Evolutionary conservation across 2,888 invertebrate genomes (phyloP).

Genomic region (Crematogaster levior): DNA sequence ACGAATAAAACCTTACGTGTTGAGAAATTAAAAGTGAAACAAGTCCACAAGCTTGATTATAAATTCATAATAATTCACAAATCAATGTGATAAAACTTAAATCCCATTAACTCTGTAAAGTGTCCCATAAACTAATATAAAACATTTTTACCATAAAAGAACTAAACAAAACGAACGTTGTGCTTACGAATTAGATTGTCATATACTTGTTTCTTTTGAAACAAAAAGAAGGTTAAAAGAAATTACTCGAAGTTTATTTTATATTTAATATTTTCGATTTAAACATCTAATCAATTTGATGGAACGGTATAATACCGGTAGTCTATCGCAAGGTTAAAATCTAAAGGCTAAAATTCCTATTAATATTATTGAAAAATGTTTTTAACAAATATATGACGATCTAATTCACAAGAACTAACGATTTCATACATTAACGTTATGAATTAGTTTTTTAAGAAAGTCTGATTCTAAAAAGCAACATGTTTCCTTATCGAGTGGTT

Average conservation of each 20-base stretch:
- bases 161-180: too few relatives aligned
- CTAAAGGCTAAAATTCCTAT: background rate
- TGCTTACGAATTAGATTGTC: too few relatives aligned
- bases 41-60: background rate
- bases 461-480: background rate
- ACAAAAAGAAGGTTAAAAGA: background rate
- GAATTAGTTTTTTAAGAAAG: background rate
- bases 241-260: background rate
- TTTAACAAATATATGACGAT: too few relatives aligned
- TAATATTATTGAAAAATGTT: too few relatives aligned
- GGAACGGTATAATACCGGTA: background rate
- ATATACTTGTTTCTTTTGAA: background rate
- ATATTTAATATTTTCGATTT: background rate
- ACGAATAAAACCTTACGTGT: background rate
- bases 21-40: background rate
- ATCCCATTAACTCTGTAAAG: background rate
- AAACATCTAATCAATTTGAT: slow-evolving; percentile 1
- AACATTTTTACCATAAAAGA: background rate
- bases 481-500: background rate
- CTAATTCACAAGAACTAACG: too few relatives aligned
- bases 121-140: background rate
- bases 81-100: background rate
- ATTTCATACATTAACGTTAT: too few relatives aligned
- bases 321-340: background rate
- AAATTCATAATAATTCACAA: background rate